Percentiles rank a stretch among this genome's conserved stretches.
Conservation (phyloP, 2,888 invertebrate genomes). For the Metacarcinus magister region DNA sequence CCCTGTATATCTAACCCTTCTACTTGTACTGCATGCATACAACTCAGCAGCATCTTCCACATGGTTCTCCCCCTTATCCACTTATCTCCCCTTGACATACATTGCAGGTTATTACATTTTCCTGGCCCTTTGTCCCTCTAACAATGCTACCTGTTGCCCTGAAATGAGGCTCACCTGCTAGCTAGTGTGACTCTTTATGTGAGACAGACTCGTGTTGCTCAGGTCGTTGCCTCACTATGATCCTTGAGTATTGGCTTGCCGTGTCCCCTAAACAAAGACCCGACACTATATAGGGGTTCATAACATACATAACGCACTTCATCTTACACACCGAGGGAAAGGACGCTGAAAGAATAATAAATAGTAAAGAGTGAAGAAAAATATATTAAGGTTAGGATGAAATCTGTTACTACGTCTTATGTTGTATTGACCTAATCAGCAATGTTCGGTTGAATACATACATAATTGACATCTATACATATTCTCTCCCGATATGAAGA, state of each 20-base stretch:
- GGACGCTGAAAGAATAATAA: too few species aligned
- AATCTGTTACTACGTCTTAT: too few species aligned
- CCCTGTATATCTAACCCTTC: background rate
- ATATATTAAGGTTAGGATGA: too few species aligned
- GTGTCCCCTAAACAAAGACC: background rate
- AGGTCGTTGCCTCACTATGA: background rate
- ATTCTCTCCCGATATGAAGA: too few species aligned
- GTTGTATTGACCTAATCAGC: too few species aligned
- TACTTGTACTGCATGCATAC: too few species aligned
- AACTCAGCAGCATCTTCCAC: background rate
- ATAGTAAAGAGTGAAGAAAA: too few species aligned
- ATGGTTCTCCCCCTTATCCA: background rate
- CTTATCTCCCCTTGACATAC: background rate
- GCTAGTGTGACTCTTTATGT: background rate
- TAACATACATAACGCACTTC: too few species aligned
- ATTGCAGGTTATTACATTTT: background rate
- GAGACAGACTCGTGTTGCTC: background rate
- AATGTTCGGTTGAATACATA: too few species aligned
- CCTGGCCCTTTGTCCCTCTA: background rate
- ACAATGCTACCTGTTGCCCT: background rate
- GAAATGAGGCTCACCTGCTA: background rate
- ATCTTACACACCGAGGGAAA: too few species aligned
- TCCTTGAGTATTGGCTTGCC: background rate
- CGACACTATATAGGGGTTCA: too few species aligned
- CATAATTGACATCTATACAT: too few species aligned